These are phyloP conservation scores for Pachydiplax longipennis DNA, from an alignment of 2,888 invertebrate species.

Conservation along the genomic window DNA sequence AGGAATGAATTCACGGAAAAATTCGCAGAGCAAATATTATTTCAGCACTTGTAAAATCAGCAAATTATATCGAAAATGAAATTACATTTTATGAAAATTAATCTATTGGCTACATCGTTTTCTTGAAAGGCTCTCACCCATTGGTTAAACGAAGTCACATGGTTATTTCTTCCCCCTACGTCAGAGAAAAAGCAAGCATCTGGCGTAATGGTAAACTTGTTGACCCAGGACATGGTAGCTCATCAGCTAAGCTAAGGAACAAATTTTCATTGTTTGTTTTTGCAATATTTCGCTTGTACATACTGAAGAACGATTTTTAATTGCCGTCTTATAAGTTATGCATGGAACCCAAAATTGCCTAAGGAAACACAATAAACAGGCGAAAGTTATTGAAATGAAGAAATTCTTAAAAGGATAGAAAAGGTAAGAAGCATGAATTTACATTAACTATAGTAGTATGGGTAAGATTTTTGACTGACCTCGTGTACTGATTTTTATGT, in stretches of 20 bases:
- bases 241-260: not conserved
- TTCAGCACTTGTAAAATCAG: too few species aligned
- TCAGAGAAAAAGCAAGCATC: constrained; percentile 33
- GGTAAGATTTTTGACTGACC: not conserved
- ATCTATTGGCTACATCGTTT: too few species aligned
- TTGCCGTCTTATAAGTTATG: constrained; percentile 16
- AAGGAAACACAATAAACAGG: not conserved
- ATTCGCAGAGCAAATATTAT: too few species aligned
- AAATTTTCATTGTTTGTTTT: not conserved
- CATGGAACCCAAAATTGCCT: not conserved
- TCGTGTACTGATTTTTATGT: not conserved
- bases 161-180: not conserved
- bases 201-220: constrained; percentile 43
- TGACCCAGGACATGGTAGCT: constrained; percentile 43
- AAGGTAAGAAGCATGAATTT: not conserved
- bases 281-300: not conserved
- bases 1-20: too few species aligned
- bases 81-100: too few species aligned
- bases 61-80: too few species aligned
- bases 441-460: not conserved
- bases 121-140: not conserved
- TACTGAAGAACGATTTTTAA: not conserved
- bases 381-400: constrained; percentile 28
- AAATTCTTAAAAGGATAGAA: not conserved
- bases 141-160: constrained; percentile 1